Conservation (phyloP, 2,113 vertebrate species). For the Mormoops blainvillei region DNA sequence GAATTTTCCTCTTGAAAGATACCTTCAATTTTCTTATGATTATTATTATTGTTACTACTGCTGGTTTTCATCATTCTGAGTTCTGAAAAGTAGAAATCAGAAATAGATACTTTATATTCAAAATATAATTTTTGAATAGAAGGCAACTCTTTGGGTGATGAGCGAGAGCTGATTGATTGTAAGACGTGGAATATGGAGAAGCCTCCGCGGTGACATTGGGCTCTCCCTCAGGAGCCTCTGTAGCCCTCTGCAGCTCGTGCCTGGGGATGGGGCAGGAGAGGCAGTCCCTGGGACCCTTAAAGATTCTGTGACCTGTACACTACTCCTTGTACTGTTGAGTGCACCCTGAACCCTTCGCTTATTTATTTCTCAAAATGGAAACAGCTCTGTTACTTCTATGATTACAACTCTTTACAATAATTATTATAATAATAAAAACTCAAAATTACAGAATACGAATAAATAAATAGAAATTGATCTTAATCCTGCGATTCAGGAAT, state of each 20-base stretch:
- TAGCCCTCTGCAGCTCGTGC: background rate
- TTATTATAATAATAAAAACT: background rate
- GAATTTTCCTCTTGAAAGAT: background rate
- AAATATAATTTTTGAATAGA: too few relatives aligned
- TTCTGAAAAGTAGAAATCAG: conserved; percentile 14
- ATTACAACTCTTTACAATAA: background rate
- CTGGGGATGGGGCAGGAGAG: background rate
- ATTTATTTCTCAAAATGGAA: conserved; percentile 12
- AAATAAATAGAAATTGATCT: conserved; percentile 19
- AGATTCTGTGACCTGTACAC: background rate
- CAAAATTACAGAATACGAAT: background rate
- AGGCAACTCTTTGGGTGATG: background rate
- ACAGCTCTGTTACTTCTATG: background rate
- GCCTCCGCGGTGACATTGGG: background rate
- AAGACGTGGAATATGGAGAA: background rate
- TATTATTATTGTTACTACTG: background rate
- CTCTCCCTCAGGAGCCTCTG: background rate
- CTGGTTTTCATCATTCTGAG: background rate
- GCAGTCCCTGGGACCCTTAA: background rate
- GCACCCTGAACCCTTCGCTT: background rate
- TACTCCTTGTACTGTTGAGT: background rate
- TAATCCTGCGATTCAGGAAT: background rate
- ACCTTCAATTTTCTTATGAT: background rate
- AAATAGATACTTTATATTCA: background rate
- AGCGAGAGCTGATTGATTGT: background rate